These are phyloP conservation scores for Eunapius fragilis DNA, from an alignment of 37 sponge, comb jelly and placozoan species.

Conservation along the genomic window DNA sequence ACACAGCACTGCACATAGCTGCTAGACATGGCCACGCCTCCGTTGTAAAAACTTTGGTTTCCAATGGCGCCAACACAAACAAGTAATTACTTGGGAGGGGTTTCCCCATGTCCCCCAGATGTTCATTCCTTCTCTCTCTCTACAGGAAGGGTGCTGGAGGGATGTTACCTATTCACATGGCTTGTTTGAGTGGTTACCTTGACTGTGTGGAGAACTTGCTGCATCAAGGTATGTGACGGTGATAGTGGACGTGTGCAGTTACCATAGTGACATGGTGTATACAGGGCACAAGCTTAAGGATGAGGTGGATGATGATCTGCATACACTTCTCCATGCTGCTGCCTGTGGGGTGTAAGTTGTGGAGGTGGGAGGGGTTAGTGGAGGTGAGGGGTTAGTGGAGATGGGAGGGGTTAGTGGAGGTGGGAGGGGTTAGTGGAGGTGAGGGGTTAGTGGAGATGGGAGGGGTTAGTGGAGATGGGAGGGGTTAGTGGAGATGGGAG, in stretches of 20 bases:
- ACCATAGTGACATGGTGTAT: too few species aligned
- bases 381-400: slow-evolving; percentile 61
- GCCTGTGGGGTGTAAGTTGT: slow-evolving; percentile 92
- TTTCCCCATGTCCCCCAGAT: neutral
- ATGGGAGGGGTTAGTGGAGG: neutral
- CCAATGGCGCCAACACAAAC: slow-evolving; percentile 51
- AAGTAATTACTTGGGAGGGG: slow-evolving; percentile 18
- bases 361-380: neutral
- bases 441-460: neutral
- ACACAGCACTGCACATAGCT: slow-evolving; percentile 87
- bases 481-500: slow-evolving; percentile 6
- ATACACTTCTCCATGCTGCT: slow-evolving; percentile 89
- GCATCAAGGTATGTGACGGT: slow-evolving; percentile 31
- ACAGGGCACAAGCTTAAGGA: slow-evolving; percentile 29
- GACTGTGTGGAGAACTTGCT: slow-evolving; percentile 83
- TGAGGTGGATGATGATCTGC: slow-evolving; percentile 63
- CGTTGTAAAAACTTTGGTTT: slow-evolving; percentile 73
- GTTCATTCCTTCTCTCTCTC: slow-evolving; percentile 1
- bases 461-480: slow-evolving; percentile 60
- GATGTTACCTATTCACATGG: slow-evolving; percentile 90
- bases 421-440: slow-evolving; percentile 66
- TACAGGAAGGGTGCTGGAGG: slow-evolving; percentile 75
- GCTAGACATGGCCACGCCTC: slow-evolving; percentile 85
- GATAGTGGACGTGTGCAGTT: too few species aligned
- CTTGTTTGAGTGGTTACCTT: slow-evolving; percentile 86